A percentile compares a stretch with the other conserved stretches of the same genome.
Evolutionary conservation across 2,888 invertebrate genomes (phyloP).

Genomic region (Orthosia gracilis): DNA sequence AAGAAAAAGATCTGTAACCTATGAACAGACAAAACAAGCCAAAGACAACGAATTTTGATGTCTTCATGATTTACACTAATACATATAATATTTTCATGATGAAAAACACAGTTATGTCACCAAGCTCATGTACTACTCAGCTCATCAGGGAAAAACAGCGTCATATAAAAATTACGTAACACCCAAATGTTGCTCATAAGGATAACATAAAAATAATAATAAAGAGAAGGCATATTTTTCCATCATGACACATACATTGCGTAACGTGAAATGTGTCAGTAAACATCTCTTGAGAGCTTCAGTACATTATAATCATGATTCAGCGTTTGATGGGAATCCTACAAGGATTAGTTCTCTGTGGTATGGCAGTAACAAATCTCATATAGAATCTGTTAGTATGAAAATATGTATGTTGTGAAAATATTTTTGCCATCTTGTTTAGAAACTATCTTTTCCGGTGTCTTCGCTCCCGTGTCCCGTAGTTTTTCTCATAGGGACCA

Average conservation of each 20-base stretch:
- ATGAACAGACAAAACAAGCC: background rate
- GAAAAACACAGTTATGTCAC: constrained; percentile 12
- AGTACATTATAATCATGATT: constrained; percentile 64
- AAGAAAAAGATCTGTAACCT: no score
- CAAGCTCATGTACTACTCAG: constrained; percentile 12
- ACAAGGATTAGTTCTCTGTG: constrained; percentile 32
- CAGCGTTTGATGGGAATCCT: constrained; percentile 48
- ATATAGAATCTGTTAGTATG: background rate
- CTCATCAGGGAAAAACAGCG: constrained; percentile 28
- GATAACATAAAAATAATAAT: constrained; percentile 60
- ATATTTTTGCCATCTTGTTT: no score
- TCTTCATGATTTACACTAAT: no score
- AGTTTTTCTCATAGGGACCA: no score
- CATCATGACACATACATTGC: constrained; percentile 33
- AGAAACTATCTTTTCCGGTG: no score
- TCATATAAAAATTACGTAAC: constrained; percentile 56
- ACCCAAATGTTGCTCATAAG: constrained; percentile 47
- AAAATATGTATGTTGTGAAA: background rate
- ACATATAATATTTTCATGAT: background rate
- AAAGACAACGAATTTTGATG: background rate
- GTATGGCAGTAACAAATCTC: constrained; percentile 5
- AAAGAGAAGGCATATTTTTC: constrained; percentile 57
- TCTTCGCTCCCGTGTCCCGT: no score
- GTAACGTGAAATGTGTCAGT: constrained; percentile 54
- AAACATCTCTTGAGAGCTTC: constrained; percentile 54